phyloP scores from a whole-genome alignment of 2,113 vertebrate genomes.

The Maccullochella peelii region DNA sequence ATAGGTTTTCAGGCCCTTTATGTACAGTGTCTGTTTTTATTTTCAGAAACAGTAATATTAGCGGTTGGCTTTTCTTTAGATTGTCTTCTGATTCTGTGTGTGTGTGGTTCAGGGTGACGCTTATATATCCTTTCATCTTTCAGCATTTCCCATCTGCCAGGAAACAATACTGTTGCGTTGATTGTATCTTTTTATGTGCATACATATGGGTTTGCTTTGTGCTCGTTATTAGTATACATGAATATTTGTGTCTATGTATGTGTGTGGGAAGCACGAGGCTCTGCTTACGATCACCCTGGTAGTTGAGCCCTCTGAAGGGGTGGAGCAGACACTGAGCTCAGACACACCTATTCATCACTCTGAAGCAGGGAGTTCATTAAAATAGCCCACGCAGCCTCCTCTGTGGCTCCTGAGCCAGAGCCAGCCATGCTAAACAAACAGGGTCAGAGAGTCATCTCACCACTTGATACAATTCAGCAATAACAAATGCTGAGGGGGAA shows the following conservation, averaged over 20 bases:
- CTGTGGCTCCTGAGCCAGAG: conserved; percentile 53
- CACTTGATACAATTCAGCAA: conserved; percentile 21
- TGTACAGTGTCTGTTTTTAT: not conserved
- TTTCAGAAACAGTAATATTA: not conserved
- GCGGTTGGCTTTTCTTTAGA: not conserved
- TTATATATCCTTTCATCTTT: conserved; percentile 28
- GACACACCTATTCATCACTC: conserved; percentile 77
- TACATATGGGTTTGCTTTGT: not conserved
- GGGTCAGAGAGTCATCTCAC: conserved; percentile 52
- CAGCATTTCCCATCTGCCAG: conserved; percentile 1
- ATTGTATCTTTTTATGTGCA: conserved; percentile 18
- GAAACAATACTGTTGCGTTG: conserved; percentile 12
- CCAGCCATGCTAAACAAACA: conserved; percentile 56
- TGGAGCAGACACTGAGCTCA: conserved; percentile 59
- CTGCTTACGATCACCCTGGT: conserved; percentile 32
- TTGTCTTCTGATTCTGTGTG: not conserved
- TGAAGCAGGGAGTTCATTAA: conserved; percentile 79
- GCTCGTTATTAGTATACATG: conserved; percentile 14
- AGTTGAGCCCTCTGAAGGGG: conserved; percentile 60
- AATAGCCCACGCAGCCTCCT: conserved; percentile 71
- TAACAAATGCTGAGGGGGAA: not conserved
- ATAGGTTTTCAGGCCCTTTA: not conserved
- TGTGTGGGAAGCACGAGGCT: conserved; percentile 42
- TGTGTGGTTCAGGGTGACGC: not conserved
- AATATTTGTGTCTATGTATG: not conserved